Evolutionary conservation across 2,797 vertebrate species (phyloP), one percentile per base, ranked within the genome.

Genomic region (Rhynchonycteris naso): DNA sequence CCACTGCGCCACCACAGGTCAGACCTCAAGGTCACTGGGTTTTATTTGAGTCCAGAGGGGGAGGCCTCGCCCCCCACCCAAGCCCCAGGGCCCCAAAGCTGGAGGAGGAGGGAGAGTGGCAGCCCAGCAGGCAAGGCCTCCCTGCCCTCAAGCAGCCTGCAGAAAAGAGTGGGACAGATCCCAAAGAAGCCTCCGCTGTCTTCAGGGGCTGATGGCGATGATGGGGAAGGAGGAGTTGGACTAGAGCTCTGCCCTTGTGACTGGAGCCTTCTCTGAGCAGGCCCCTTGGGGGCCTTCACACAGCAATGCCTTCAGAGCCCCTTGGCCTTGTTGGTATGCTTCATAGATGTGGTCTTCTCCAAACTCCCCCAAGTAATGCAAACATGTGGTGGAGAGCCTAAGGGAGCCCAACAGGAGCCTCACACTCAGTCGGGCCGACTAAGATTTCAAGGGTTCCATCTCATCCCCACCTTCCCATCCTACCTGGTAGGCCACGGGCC

Each of bases 401-500:
- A 1, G 33, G 85, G 78, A 90, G 26, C 24, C 78, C 93, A 88
- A 47, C 14, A 59, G 52, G 69, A 85, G 75, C 66, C 16, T 95
- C 88, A 88, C 75, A 85, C 7, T 24, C 76, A 71, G 66, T 61
- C 50, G 14, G 80, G 15, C 43, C n/a, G 38, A 28, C 30, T 50
- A 21, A 21, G 81, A 13, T 33, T 76, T 33, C 43, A 19, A 38
- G 18, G 22, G 2, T 33, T 56, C 84, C 63, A 26, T 14, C 33
- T 63, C 56, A 50, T 47, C 22, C 59, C 59, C 28, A 7, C 28
- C 22, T 24, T 7, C 43, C 4, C 0, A 0, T 80, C 59, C 76
- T 97, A 98, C 98, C 98, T 96, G 86, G n/a, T 35, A 0, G 98
- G 98, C 98, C 98, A 98, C 2, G 92, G 98, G 0, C 98, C 98